These are phyloP conservation scores for Nymphicus hollandicus DNA, from an alignment of 2,113 vertebrate genomes.

Conservation along the genomic window DNA sequence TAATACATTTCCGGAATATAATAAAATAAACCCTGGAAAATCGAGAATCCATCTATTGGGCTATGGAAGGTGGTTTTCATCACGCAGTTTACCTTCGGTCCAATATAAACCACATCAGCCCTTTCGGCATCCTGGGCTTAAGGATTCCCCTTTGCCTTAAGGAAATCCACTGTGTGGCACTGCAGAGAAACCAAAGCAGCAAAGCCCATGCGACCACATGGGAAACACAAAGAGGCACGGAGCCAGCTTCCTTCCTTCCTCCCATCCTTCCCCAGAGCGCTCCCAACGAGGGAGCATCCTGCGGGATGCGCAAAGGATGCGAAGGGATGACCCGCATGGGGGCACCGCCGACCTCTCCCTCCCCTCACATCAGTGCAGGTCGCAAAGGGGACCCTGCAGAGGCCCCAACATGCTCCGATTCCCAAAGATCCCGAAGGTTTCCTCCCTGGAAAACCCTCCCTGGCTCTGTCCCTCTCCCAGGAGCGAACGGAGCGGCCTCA, in stretches of 20 bases:
- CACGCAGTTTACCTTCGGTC: neutral
- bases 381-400: fast-evolving
- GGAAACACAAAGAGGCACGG: neutral
- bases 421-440: neutral
- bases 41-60: fast-evolving
- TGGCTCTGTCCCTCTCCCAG: fast-evolving
- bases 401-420: fast-evolving
- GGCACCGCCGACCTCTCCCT: neutral
- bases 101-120: neutral
- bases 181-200: neutral
- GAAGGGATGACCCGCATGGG: neutral
- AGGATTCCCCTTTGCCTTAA: neutral
- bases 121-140: neutral
- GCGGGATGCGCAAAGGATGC: fast-evolving
- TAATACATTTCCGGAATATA: neutral
- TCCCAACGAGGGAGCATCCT: fast-evolving
- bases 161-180: neutral
- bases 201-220: neutral
- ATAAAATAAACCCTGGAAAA: neutral
- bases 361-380: fast-evolving
- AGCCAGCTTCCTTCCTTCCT: neutral
- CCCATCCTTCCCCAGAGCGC: neutral
- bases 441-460: neutral
- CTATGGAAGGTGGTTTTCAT: neutral
- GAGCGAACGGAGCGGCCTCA: fast-evolving